Conservation (phyloP, 2,113 vertebrate genomes). For the Burhinus oedicnemus region DNA sequence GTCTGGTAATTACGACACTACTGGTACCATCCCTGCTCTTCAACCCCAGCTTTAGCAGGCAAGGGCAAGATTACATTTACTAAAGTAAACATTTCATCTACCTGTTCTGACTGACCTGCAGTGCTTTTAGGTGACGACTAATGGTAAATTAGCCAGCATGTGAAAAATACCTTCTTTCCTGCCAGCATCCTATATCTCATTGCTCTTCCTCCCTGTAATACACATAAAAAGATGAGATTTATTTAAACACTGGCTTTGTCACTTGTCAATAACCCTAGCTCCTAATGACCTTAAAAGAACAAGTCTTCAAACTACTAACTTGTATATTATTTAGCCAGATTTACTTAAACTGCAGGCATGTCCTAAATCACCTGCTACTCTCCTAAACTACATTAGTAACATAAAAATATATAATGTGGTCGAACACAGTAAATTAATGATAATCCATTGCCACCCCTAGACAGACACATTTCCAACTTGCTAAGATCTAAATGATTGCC, state of each 20-base stretch:
- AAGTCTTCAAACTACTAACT: not conserved
- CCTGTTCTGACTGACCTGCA: not conserved
- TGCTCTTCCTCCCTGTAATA: not conserved
- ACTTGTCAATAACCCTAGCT: not conserved
- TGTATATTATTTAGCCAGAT: not conserved
- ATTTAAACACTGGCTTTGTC: not conserved
- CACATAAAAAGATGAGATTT: not conserved
- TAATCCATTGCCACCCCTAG: not conserved
- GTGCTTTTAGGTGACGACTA: not conserved
- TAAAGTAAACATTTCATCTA: not conserved
- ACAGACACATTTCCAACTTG: not conserved
- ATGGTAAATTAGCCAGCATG: not conserved
- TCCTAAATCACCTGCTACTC: not conserved
- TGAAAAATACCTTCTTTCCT: not conserved
- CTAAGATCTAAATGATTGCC: not conserved
- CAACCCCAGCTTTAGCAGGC: not conserved
- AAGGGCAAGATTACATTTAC: not conserved
- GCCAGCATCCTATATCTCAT: not conserved
- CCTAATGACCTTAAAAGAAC: not conserved
- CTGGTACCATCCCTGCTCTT: not conserved
- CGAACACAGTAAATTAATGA: not conserved
- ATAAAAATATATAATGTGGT: not conserved
- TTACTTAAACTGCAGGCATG: not conserved
- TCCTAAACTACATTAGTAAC: not conserved
- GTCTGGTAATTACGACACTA: not conserved